phyloP scores from a whole-genome alignment of 2,797 vertebrate genomes.

The Sebastes variabilis region DNA sequence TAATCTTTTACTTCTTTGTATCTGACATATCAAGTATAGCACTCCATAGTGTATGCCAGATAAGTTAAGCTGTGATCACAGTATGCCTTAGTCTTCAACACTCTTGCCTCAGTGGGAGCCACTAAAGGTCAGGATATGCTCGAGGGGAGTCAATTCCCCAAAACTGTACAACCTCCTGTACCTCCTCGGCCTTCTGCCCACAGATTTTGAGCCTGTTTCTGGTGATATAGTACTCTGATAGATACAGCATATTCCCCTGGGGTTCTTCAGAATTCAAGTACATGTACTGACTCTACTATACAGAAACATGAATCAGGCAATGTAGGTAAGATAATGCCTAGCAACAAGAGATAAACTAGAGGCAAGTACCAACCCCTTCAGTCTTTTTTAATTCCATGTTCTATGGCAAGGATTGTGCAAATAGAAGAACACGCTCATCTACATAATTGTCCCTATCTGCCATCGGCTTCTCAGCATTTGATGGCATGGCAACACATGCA shows the following conservation, averaged over 20 bases:
- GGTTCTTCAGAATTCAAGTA: not conserved
- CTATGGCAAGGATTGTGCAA: not conserved
- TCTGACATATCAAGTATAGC: not conserved
- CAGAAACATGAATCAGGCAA: not conserved
- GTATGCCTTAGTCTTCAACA: not conserved
- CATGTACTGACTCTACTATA: not conserved
- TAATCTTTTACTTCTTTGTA: not conserved
- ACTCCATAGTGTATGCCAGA: not conserved
- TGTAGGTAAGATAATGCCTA: not conserved
- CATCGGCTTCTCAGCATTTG: not conserved
- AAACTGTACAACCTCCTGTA: not conserved
- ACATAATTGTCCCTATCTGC: not conserved
- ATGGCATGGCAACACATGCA: constrained; percentile 6
- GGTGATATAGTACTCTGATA: not conserved
- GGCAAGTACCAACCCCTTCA: not conserved
- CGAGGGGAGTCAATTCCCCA: not conserved
- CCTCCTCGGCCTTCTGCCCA: not conserved
- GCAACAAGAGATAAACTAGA: not conserved
- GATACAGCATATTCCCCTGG: not conserved
- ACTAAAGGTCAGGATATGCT: not conserved
- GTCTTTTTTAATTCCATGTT: not conserved
- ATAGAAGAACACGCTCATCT: not conserved
- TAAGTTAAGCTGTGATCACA: not conserved
- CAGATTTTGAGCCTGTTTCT: not conserved
- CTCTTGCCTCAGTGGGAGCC: not conserved